phyloP scores from a whole-genome alignment of 2,888 invertebrate species.

The Timandra comae region DNA sequence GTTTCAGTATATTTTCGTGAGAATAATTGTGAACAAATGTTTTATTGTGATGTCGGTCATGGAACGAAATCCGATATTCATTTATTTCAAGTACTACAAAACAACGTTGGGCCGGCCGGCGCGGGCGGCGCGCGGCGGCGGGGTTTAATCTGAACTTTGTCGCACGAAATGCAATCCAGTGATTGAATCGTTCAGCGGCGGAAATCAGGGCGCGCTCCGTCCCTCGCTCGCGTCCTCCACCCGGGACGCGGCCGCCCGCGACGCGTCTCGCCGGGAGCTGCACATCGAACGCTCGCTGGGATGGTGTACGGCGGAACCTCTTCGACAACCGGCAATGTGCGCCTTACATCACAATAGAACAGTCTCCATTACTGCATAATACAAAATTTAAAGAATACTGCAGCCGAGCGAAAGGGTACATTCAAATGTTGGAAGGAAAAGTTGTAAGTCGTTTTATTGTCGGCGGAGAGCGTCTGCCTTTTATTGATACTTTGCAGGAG shows the following conservation, averaged over 20 bases:
- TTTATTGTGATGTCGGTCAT: too few species aligned
- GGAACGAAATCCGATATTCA: too few species aligned
- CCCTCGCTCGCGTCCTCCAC: too few species aligned
- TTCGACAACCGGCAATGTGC: background rate
- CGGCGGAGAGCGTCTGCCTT: conserved; percentile 14
- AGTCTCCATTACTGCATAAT: background rate
- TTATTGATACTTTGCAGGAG: conserved; percentile 17
- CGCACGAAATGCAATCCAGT: background rate
- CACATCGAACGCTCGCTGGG: background rate
- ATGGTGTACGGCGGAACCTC: background rate
- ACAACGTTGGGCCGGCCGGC: too few species aligned
- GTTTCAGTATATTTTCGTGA: too few species aligned
- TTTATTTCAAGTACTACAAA: too few species aligned
- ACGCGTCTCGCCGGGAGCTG: too few species aligned
- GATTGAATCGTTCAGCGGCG: background rate
- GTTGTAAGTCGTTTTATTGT: conserved; percentile 15
- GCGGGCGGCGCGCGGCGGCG: too few species aligned
- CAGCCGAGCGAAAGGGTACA: conserved; percentile 12
- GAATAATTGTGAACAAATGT: too few species aligned
- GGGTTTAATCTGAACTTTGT: background rate
- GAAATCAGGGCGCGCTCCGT: too few species aligned
- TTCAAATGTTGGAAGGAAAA: conserved; percentile 15
- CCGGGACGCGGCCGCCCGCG: too few species aligned
- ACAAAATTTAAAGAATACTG: conserved; percentile 9
- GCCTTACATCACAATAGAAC: background rate